A percentile compares a stretch with the other conserved stretches of the same genome.
Conservation (phyloP, 2,888 invertebrate genomes). For the Platynereis dumerilii region DNA sequence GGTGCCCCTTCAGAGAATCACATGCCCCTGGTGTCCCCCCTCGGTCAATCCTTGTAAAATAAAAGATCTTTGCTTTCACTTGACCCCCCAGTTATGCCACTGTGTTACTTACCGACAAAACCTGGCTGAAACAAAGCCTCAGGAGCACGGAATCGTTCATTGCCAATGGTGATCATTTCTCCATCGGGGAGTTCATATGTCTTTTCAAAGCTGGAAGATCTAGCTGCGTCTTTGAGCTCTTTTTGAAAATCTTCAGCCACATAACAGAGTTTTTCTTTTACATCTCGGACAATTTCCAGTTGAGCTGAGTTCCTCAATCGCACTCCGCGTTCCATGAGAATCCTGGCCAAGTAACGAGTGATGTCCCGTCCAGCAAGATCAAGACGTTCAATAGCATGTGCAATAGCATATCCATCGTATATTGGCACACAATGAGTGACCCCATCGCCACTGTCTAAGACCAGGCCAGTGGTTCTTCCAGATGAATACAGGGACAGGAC, state of each 20-base stretch:
- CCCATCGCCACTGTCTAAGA: constrained; percentile 45
- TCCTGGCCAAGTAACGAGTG: constrained; percentile 32
- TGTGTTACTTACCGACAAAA: constrained; percentile 20
- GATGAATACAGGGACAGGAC: constrained; percentile 46
- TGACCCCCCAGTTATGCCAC: no score
- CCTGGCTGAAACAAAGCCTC: constrained; percentile 41
- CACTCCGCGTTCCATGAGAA: constrained; percentile 61
- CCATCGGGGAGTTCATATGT: constrained; percentile 47
- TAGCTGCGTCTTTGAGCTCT: constrained; percentile 75
- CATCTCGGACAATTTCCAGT: constrained; percentile 91
- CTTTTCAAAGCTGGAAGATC: constrained; percentile 42
- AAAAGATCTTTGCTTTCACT: no score
- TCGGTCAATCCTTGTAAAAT: no score
- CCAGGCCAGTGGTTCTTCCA: constrained; percentile 75
- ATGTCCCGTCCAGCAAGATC: constrained; percentile 22
- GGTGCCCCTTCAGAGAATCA: no score
- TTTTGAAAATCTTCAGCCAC: constrained; percentile 92
- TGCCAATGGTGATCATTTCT: constrained; percentile 50
- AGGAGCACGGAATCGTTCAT: constrained; percentile 45
- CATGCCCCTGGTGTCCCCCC: no score
- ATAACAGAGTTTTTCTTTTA: constrained; percentile 92
- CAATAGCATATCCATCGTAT: constrained; percentile 47
- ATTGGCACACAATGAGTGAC: constrained; percentile 37
- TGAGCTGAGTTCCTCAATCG: constrained; percentile 63
- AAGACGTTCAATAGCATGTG: constrained; percentile 40